Evolutionary conservation across 2,113 vertebrate genomes (phyloP), one percentile per base, ranked within the genome.

Genomic region (Ursus arctos): DNA sequence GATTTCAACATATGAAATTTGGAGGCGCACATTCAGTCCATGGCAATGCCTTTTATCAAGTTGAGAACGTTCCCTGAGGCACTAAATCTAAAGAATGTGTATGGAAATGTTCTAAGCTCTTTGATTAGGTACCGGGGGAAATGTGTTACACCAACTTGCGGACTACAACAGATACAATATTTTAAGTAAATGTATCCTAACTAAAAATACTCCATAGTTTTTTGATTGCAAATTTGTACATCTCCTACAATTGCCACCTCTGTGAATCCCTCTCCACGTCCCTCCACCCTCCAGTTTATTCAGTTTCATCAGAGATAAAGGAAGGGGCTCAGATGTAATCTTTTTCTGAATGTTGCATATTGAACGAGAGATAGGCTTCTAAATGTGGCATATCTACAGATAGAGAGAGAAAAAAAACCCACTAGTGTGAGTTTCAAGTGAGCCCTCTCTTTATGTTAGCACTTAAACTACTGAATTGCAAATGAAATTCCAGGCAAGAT

Each of bases 401-500:
- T 16, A 97, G 28, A 92, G 12, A 33, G 5, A 43, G 43, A 26
- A 9, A 55, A 49, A 88, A 33, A 31, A 36, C 59, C 15, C 22
- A 49, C 53, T n/a, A 36, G 57, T 96, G 93, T 96, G 11, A 94
- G 67, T 76, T 97, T 97, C 59, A 93, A 96, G 90, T 90, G 0
- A 0, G 80, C 15, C 51, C 21, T 91, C 0, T 96, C 77, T 97
- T 86, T 97, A 94, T 97, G 96, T 97, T 95, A 51, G 57, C 94
- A 87, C 47, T 97, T 97, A 94, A 96, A 97, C 67, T 92, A 77
- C 16, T 98, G 97, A 99, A 98, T 98, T 98, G 97, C 95, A 98
- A 98, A 98, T 98, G 57, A 98, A 98, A 96, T 97, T 3, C 0
- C 76, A 94, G 94, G 92, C 83, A 99, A 98, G 98, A 98, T 93